phyloP scores from a whole-genome alignment of 2,113 vertebrate genomes.

The Coracopsis vasa region DNA sequence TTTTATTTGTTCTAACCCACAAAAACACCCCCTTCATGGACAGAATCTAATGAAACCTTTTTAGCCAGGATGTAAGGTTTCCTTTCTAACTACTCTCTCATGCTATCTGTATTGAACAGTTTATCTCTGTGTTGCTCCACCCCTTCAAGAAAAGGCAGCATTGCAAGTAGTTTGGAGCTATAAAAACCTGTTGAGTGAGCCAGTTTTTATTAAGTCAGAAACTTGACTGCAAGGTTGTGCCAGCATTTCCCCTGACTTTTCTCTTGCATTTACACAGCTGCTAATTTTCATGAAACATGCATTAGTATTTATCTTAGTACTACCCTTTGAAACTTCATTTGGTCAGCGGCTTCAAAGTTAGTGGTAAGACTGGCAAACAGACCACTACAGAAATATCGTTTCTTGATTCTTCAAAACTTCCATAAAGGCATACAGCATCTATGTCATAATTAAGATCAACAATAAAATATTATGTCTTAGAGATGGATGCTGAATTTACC shows the following conservation, averaged over 20 bases:
- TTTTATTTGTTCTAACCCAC: not conserved
- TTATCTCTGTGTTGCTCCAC: not conserved
- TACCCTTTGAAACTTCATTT: not conserved
- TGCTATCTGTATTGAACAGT: not conserved
- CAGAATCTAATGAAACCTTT: not conserved
- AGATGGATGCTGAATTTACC: not conserved
- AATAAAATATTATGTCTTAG: not conserved
- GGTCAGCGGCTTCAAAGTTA: not conserved
- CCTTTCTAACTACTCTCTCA: not conserved
- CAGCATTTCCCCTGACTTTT: not conserved
- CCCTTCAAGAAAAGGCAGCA: not conserved
- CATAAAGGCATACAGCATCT: not conserved
- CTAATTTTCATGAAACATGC: not conserved
- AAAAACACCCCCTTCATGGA: not conserved
- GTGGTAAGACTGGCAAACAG: not conserved
- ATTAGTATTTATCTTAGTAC: not conserved
- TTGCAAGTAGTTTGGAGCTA: not conserved
- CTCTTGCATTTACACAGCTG: not conserved
- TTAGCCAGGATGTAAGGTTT: not conserved
- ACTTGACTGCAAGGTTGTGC: not conserved
- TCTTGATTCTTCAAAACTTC: not conserved
- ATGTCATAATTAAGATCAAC: not conserved
- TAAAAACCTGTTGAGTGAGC: not conserved
- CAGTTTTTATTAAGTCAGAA: not conserved
- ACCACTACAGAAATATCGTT: not conserved